phyloP scores from a whole-genome alignment of 2,888 invertebrate species.

The Charanyca ferruginea region DNA sequence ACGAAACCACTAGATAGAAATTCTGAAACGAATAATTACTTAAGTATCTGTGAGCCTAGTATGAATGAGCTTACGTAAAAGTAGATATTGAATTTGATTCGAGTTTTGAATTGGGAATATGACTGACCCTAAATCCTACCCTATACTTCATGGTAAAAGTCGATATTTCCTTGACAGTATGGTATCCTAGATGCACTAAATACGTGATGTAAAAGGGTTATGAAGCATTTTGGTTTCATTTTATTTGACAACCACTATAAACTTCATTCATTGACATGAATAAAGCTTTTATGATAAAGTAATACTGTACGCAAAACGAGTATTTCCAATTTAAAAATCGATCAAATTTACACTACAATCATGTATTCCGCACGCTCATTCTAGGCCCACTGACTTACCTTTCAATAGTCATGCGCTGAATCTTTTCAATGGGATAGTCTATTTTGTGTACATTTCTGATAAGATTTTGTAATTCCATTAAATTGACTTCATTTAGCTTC shows the following conservation, averaged over 20 bases:
- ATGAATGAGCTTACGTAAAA: too few relatives aligned
- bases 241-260: too few relatives aligned
- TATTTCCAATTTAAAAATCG: not conserved
- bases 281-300: not conserved
- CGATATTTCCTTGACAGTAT: too few relatives aligned
- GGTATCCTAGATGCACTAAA: too few relatives aligned
- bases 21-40: slow-evolving; percentile 25
- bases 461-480: slow-evolving; percentile 67
- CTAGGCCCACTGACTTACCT: slow-evolving; percentile 58
- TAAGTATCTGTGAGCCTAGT: not conserved
- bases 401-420: slow-evolving; percentile 63
- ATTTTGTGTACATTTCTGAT: slow-evolving; percentile 63
- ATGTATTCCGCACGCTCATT: not conserved
- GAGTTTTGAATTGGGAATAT: not conserved
- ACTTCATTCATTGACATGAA: too few relatives aligned
- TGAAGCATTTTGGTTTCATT: too few relatives aligned
- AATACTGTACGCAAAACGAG: not conserved
- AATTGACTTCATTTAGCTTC: slow-evolving; percentile 63
- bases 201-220: too few relatives aligned
- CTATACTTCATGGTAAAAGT: too few relatives aligned
- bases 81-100: not conserved
- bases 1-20: not conserved
- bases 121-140: too few relatives aligned
- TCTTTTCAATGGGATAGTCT: slow-evolving; percentile 62
- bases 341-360: too few relatives aligned